Percentiles rank a stretch among this genome's conserved stretches.
Conservation (phyloP, 2,113 vertebrate species). For the Pogona vitticeps region DNA sequence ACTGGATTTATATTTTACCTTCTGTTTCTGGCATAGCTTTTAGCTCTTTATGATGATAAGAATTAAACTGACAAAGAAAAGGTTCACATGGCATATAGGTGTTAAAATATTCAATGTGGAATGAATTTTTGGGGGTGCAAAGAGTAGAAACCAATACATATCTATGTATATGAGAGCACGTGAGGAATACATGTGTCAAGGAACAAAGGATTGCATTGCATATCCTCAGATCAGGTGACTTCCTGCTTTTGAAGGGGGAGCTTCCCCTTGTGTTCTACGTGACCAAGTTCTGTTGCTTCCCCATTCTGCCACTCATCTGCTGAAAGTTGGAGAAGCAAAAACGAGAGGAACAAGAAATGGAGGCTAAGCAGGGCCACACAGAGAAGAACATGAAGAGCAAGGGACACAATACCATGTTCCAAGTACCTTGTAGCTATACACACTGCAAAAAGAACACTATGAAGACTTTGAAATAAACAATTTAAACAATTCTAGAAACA, state of each 20-base stretch:
- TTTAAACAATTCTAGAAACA: background rate
- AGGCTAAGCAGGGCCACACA: background rate
- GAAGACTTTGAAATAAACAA: background rate
- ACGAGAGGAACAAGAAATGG: background rate
- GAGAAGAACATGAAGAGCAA: background rate
- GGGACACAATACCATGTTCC: background rate
- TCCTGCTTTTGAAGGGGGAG: too few species aligned
- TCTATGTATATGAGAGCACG: background rate
- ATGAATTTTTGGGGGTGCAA: background rate
- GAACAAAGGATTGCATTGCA: too few species aligned
- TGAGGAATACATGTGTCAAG: too few species aligned
- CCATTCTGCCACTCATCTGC: too few species aligned
- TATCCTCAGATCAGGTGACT: too few species aligned
- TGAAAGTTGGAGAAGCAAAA: background rate
- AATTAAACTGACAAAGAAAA: constrained; percentile 44
- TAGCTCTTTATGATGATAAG: constrained; percentile 3
- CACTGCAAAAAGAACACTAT: background rate
- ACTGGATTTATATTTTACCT: constrained; percentile 42
- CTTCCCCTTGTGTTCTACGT: too few species aligned
- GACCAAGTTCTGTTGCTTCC: too few species aligned
- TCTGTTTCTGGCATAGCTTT: constrained; percentile 34
- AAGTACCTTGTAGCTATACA: background rate
- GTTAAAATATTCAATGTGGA: constrained; percentile 46
- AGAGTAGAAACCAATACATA: background rate
- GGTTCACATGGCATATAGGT: background rate